Percentiles rank a stretch among this genome's conserved stretches.
phyloP scores from a whole-genome alignment of 2,113 vertebrate species.

The Thalassarche chlororhynchos region DNA sequence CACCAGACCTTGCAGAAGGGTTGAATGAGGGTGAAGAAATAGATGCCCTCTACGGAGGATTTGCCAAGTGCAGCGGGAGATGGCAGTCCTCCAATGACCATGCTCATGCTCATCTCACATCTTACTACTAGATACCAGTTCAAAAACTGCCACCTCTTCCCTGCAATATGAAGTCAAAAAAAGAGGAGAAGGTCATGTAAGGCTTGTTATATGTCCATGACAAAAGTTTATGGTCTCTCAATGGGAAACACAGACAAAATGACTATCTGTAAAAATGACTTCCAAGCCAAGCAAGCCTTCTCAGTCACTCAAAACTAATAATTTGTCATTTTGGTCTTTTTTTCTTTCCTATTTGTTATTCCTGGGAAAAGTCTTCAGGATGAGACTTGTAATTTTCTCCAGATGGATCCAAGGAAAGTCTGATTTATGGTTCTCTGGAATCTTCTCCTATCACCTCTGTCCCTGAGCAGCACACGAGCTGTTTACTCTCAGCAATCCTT shows the following conservation, averaged over 20 bases:
- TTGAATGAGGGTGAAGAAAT: not conserved
- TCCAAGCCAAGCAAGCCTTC: not conserved
- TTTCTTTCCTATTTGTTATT: not conserved
- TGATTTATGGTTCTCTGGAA: not conserved
- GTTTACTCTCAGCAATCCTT: not conserved
- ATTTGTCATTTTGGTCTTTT: not conserved
- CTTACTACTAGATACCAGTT: not conserved
- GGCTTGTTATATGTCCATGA: not conserved
- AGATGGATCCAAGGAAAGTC: not conserved
- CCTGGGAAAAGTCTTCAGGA: not conserved
- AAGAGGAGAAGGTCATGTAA: not conserved
- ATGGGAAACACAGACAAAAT: not conserved
- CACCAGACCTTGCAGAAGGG: not conserved
- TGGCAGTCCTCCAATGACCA: not conserved
- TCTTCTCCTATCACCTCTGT: not conserved
- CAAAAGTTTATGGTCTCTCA: not conserved
- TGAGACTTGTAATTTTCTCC: not conserved
- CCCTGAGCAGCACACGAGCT: not conserved
- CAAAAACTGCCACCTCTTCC: not conserved
- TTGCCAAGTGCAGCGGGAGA: not conserved
- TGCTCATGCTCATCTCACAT: not conserved
- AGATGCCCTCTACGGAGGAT: not conserved
- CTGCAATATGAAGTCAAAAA: not conserved
- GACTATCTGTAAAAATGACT: not conserved
- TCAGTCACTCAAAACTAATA: not conserved